phyloP scores from a whole-genome alignment of 35 echinoderm and acorn worm species.

The Ptychodera flava region DNA sequence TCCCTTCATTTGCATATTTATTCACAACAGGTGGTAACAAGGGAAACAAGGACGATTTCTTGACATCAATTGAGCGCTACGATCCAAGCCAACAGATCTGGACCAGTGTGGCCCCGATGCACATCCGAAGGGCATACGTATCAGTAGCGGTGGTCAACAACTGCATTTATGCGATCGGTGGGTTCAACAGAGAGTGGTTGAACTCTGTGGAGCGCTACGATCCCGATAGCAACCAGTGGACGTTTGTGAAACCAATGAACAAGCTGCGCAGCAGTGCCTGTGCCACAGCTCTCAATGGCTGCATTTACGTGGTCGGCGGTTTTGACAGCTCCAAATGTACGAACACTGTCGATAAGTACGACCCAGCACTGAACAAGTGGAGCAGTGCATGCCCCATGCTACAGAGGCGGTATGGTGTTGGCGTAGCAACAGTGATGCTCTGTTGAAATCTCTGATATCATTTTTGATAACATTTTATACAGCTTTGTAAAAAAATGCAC shows the following conservation, averaged over 20 bases:
- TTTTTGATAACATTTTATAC: too few relatives aligned
- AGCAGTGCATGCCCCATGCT: not conserved
- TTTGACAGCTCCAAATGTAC: constrained; percentile 3
- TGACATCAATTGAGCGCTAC: constrained; percentile 7
- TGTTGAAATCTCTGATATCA: too few relatives aligned
- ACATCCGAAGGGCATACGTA: constrained; percentile 4
- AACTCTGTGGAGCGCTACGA: constrained; percentile 32
- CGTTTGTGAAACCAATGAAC: constrained; percentile 1
- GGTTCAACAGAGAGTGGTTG: constrained; percentile 21
- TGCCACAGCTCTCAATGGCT: constrained; percentile 5
- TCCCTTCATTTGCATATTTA: too few relatives aligned
- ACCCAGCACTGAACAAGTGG: constrained; percentile 12
- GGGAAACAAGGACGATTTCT: not conserved
- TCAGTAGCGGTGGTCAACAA: constrained; percentile 6
- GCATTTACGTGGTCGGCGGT: constrained; percentile 29
- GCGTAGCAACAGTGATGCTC: not conserved
- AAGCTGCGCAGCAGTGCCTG: constrained; percentile 18
- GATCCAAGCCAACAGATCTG: constrained; percentile 11
- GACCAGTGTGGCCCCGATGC: constrained; percentile 12
- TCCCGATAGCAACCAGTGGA: constrained; percentile 13
- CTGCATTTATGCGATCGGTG: constrained; percentile 31
- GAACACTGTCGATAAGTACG: constrained; percentile 23
- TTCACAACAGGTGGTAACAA: constrained; percentile 29
- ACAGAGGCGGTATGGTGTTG: not conserved
- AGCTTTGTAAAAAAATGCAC: too few relatives aligned